These are phyloP conservation scores for Ophion costatus DNA, from an alignment of 2,888 invertebrate genomes.

Conservation along the genomic window DNA sequence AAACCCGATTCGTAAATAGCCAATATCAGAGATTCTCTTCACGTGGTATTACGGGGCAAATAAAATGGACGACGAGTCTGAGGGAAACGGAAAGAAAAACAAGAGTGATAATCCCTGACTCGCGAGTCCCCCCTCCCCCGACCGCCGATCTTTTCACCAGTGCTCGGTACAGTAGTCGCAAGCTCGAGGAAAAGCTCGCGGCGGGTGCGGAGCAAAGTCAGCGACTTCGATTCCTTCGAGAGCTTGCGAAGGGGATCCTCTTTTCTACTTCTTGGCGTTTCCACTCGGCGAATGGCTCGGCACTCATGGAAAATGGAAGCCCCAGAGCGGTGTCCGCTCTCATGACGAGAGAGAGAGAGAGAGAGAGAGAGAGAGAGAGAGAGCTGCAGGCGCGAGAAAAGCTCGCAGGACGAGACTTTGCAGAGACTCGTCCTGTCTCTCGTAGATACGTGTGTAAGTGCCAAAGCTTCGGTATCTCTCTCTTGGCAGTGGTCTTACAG, in stretches of 20 bases:
- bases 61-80: slow-evolving; percentile 10
- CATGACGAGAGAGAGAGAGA: background rate
- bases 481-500: slow-evolving; percentile 12
- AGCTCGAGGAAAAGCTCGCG: slow-evolving; percentile 40
- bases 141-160: background rate
- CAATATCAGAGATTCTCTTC: slow-evolving; percentile 28
- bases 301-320: slow-evolving; percentile 58
- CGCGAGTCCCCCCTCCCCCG: slow-evolving; percentile 6
- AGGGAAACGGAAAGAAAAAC: slow-evolving; percentile 51
- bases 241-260: slow-evolving; percentile 41
- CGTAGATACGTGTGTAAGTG: slow-evolving; percentile 39
- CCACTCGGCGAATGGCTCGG: slow-evolving; percentile 28
- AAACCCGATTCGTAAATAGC: slow-evolving; percentile 3
- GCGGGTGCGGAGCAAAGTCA: slow-evolving; percentile 56
- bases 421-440: slow-evolving; percentile 23
- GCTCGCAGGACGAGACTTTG: slow-evolving; percentile 20
- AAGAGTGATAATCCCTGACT: slow-evolving; percentile 49
- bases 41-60: background rate
- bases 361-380: background rate
- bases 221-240: slow-evolving; percentile 63
- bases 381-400: slow-evolving; percentile 1
- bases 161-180: slow-evolving; percentile 1
- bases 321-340: slow-evolving; percentile 36
- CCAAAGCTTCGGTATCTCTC: slow-evolving; percentile 33
- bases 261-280: slow-evolving; percentile 14